Percentiles rank a stretch among this genome's conserved stretches.
Evolutionary conservation across 2,888 invertebrate species (phyloP).

Genomic region (Thera britannica): DNA sequence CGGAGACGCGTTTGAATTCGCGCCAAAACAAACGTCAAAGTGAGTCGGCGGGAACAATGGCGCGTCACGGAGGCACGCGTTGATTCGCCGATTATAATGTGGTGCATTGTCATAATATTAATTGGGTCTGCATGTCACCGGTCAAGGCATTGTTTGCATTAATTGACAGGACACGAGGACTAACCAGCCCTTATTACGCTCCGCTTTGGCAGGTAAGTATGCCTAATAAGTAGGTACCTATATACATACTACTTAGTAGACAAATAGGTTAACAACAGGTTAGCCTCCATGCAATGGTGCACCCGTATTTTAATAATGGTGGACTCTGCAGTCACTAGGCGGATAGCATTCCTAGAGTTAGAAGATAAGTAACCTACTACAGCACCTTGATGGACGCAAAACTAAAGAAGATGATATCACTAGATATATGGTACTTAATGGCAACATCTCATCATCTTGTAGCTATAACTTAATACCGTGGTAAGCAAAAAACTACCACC

Average conservation of each 20-base stretch:
- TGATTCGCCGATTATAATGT: slow-evolving; percentile 69
- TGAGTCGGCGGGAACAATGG: slow-evolving; percentile 66
- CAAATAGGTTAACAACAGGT: neutral
- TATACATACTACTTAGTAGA: neutral
- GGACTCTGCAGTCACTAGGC: no score
- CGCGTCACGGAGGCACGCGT: slow-evolving; percentile 56
- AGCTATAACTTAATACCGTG: no score
- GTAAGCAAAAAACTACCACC: neutral
- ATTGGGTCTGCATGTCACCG: slow-evolving; percentile 59
- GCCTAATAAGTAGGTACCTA: neutral
- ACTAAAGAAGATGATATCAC: no score
- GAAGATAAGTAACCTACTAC: no score
- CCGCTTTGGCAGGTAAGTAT: slow-evolving; percentile 21
- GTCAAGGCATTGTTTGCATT: slow-evolving; percentile 44
- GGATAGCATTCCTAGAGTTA: no score
- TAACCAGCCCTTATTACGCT: slow-evolving; percentile 31
- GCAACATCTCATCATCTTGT: no score
- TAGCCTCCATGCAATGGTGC: neutral
- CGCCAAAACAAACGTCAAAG: slow-evolving; percentile 77
- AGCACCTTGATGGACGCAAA: no score
- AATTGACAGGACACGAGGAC: slow-evolving; percentile 41
- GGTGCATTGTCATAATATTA: slow-evolving; percentile 66
- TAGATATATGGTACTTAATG: no score
- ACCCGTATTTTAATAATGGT: neutral
- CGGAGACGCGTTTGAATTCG: slow-evolving; percentile 62